Evolutionary conservation across 2,113 vertebrate species (phyloP).

Genomic region (Cheilinus undulatus): DNA sequence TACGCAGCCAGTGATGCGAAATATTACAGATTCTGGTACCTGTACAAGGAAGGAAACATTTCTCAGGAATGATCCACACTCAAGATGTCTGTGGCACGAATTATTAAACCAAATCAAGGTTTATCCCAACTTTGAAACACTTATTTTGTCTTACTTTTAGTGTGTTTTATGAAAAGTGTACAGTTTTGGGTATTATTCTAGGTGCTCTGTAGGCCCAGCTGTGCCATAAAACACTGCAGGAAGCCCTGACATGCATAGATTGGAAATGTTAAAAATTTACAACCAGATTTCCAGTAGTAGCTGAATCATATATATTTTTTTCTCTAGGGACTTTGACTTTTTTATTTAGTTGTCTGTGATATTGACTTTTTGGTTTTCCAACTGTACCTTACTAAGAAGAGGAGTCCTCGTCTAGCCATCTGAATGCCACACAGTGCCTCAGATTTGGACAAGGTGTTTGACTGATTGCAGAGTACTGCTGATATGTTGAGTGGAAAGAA

Average conservation of each 20-base stretch:
- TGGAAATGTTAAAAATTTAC: no score
- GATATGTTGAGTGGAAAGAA: slow-evolving; percentile 73
- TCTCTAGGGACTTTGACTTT: background rate
- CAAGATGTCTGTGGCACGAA: background rate
- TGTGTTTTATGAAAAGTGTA: no score
- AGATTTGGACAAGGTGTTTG: slow-evolving; percentile 47
- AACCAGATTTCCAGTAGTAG: no score
- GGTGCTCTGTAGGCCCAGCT: no score
- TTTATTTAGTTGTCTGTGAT: background rate
- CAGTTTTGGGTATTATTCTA: no score
- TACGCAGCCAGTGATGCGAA: slow-evolving; percentile 8
- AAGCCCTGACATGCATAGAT: no score
- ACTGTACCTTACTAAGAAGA: slow-evolving; percentile 28
- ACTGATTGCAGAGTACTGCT: slow-evolving; percentile 66
- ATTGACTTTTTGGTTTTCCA: slow-evolving; percentile 1
- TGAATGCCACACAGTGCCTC: slow-evolving; percentile 25
- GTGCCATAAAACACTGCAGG: no score
- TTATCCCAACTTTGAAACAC: no score
- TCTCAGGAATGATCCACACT: background rate
- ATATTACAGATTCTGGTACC: background rate
- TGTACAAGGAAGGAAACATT: no score
- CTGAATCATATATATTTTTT: no score
- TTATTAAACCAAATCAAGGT: slow-evolving; percentile 11
- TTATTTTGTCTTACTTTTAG: no score
- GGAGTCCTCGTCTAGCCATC: background rate